A percentile compares a stretch with the other conserved stretches of the same genome.
Evolutionary conservation across 2,888 invertebrate genomes (phyloP).

Genomic region (Drosophila nr. medialis): DNA sequence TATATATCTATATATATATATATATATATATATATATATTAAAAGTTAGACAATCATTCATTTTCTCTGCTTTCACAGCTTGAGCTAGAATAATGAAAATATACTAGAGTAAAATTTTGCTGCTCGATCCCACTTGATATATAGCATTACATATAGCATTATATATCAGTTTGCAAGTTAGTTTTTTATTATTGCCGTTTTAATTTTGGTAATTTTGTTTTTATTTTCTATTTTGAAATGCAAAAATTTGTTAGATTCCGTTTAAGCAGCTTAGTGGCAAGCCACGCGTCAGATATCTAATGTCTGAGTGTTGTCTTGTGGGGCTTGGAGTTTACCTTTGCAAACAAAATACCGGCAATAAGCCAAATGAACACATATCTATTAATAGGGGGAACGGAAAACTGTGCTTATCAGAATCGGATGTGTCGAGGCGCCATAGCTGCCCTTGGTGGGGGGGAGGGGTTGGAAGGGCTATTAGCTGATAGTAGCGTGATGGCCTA

Average conservation of each 20-base stretch:
- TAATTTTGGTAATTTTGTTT: not conserved
- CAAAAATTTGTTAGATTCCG: slow-evolving; percentile 33
- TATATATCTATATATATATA: not conserved
- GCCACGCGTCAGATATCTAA: slow-evolving; percentile 11
- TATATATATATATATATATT: not conserved
- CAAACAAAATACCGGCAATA: slow-evolving; percentile 8
- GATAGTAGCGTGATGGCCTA: slow-evolving; percentile 20
- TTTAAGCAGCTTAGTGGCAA: slow-evolving; percentile 30
- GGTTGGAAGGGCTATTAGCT: not conserved
- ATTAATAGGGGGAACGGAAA: not conserved
- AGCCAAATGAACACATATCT: slow-evolving; percentile 1
- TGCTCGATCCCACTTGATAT: not conserved
- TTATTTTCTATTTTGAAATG: not conserved
- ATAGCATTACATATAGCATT: not conserved
- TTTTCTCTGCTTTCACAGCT: not conserved
- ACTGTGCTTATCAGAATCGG: slow-evolving; percentile 22
- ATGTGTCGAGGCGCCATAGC: slow-evolving; percentile 11
- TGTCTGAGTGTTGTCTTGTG: not conserved
- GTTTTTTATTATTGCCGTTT: not conserved
- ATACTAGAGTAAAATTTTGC: too few species aligned
- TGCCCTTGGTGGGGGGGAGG: not conserved
- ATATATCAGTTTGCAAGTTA: not conserved
- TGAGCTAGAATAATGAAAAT: not conserved
- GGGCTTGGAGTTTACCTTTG: not conserved
- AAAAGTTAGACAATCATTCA: not conserved